Evolutionary conservation across 1,140 invertebrate genomes (phyloP), one percentile per base, ranked within the genome.

Genomic region (Macrostomum lignano): DNA sequence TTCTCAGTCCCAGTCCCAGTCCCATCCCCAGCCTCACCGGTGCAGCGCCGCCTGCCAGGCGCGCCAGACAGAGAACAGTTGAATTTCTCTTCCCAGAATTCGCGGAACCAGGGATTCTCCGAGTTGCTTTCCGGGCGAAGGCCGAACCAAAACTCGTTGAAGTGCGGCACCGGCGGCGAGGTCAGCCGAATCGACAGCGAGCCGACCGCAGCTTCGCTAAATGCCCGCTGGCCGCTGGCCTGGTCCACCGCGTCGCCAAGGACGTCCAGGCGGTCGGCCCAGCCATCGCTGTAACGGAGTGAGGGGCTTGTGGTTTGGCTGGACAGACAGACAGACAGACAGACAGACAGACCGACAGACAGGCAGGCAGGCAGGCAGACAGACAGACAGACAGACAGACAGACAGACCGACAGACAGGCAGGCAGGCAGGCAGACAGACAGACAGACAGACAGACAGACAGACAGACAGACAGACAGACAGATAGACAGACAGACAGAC

Each of bases 71-170:
- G n/a, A n/a, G n/a, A n/a, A n/a, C 71, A 74, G 35, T 65, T 60
- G 51, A 73, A 73, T 39, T 63, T 65, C 23, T 62, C 48, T 47
- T 73, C 65, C 71, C 71, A 73, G 50, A 71, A 71, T 45, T 73
- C 70, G 17, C 57, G 51, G 48, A 74, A 73, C 72, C 72, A 74
- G 2, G 71, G 70, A 54, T 74, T 73, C 17, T 67, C 49, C 1
- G 47, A 47, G 48, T 72, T 72, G 40, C 53, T 67, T 33, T 49
- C 36, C 1, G 70, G 71, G 40, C 64, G 64, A 20, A 75, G 54
- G 0, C 57, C 52, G 38, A 66, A 66, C 48, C 73, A 75, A 46
- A 73, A 66, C 2, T 64, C 46, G 44, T 73, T 68, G 46, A 74
- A 74, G 29, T 60, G 55, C 3, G 49, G 43, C 3, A 73, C 64